phyloP scores from a whole-genome alignment of 2,888 invertebrate genomes.

The Drosophila lacicola region DNA sequence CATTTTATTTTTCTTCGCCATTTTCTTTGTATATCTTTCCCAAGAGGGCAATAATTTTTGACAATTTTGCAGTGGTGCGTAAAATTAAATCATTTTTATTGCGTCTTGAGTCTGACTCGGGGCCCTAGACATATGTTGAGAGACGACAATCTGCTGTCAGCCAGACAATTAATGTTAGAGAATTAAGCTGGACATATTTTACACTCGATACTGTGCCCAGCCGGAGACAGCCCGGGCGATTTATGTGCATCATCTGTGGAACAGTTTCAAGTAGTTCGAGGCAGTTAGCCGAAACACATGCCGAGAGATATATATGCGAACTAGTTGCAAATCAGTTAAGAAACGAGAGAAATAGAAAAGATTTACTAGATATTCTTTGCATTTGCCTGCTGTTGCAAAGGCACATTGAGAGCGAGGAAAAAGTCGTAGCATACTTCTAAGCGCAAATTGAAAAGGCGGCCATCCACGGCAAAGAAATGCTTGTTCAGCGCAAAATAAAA shows the following conservation, averaged over 20 bases:
- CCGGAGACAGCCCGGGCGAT: slow-evolving; percentile 34
- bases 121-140: slow-evolving; percentile 22
- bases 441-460: slow-evolving; percentile 58
- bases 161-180: slow-evolving; percentile 62
- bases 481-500: slow-evolving; percentile 10
- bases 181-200: slow-evolving; percentile 52
- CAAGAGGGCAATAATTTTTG: slow-evolving; percentile 46
- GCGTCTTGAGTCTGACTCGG: slow-evolving; percentile 33
- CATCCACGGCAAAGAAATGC: slow-evolving; percentile 21
- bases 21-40: slow-evolving; percentile 5
- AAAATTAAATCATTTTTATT: slow-evolving; percentile 79
- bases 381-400: slow-evolving; percentile 27
- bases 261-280: slow-evolving; percentile 48
- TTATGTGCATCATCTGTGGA: slow-evolving; percentile 56
- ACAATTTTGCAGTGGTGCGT: slow-evolving; percentile 62
- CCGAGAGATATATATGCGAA: slow-evolving; percentile 41
- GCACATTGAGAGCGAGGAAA: neutral
- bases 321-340: slow-evolving; percentile 42
- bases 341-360: neutral
- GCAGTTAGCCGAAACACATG: slow-evolving; percentile 56
- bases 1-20: slow-evolving; percentile 7
- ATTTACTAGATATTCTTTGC: slow-evolving; percentile 18
- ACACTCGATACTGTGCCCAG: slow-evolving; percentile 41
- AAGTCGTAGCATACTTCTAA: slow-evolving; percentile 45
- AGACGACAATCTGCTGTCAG: slow-evolving; percentile 33